These are phyloP conservation scores for Erpornis zantholeuca DNA, from an alignment of 2,113 vertebrate species.

Conservation along the genomic window DNA sequence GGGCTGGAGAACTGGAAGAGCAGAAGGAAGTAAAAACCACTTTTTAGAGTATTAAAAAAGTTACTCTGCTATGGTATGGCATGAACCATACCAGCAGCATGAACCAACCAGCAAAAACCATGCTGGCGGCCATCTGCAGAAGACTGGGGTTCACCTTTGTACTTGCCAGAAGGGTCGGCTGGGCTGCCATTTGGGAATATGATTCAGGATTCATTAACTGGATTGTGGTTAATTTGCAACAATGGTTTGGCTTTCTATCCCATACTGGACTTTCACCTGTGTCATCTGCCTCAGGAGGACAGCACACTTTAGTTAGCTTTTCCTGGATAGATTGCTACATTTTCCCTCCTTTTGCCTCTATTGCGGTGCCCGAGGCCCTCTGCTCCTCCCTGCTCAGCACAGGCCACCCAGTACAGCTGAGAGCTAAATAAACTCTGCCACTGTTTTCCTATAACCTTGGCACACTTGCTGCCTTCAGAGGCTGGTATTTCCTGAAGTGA, in stretches of 20 bases:
- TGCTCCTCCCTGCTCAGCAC: background rate
- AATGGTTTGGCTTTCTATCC: background rate
- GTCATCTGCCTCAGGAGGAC: background rate
- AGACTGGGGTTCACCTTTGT: background rate
- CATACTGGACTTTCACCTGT: background rate
- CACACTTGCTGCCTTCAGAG: background rate
- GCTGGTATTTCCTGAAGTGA: background rate
- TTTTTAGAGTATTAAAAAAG: background rate
- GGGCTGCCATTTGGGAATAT: background rate
- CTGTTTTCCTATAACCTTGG: background rate
- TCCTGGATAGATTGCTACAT: background rate
- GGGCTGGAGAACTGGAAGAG: background rate
- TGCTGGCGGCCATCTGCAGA: background rate
- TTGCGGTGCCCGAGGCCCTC: background rate
- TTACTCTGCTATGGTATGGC: background rate
- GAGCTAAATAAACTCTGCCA: background rate
- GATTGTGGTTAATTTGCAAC: background rate
- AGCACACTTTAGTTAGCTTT: background rate
- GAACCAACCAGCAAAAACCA: slow-evolving; percentile 14
- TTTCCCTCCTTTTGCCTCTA: background rate
- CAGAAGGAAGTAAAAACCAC: background rate
- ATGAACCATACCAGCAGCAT: no score
- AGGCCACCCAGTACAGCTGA: background rate
- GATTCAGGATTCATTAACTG: slow-evolving; percentile 13
- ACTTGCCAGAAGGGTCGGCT: background rate